These are phyloP conservation scores for Albula goreensis DNA, from an alignment of 2,113 vertebrate genomes.

Conservation along the genomic window DNA sequence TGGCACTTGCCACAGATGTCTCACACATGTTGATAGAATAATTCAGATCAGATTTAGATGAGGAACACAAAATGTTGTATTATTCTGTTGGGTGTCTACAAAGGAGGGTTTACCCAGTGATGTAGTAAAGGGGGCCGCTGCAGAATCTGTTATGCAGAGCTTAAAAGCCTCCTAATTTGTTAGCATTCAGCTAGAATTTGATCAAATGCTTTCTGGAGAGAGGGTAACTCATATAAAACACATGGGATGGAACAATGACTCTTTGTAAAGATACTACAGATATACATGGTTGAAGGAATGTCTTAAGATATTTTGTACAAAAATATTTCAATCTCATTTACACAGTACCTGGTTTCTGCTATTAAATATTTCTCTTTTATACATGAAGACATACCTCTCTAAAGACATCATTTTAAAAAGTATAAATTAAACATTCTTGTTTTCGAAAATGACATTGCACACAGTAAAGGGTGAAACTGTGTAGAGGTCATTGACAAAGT, in stretches of 20 bases:
- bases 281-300: conserved; percentile 61
- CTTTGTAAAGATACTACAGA: conserved; percentile 43
- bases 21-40: background rate
- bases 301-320: conserved; percentile 57
- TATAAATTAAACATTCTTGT: conserved; percentile 69
- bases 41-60: background rate
- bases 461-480: conserved; percentile 58
- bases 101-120: background rate
- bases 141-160: background rate
- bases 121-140: background rate
- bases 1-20: background rate
- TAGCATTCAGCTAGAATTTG: conserved; percentile 1
- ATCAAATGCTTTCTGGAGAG: conserved; percentile 20
- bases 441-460: conserved; percentile 64
- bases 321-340: conserved; percentile 67
- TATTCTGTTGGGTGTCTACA: background rate
- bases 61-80: background rate
- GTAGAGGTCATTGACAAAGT: conserved; percentile 32
- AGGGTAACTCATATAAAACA: background rate
- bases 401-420: conserved; percentile 53
- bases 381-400: conserved; percentile 49
- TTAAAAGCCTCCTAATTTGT: background rate
- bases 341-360: conserved; percentile 55
- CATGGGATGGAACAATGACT: conserved; percentile 31
- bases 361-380: conserved; percentile 38